Percentiles rank a stretch among this genome's conserved stretches.
These are phyloP conservation scores for Oxycera nigricornis DNA, from an alignment of 2,888 invertebrate species.

Conservation along the genomic window DNA sequence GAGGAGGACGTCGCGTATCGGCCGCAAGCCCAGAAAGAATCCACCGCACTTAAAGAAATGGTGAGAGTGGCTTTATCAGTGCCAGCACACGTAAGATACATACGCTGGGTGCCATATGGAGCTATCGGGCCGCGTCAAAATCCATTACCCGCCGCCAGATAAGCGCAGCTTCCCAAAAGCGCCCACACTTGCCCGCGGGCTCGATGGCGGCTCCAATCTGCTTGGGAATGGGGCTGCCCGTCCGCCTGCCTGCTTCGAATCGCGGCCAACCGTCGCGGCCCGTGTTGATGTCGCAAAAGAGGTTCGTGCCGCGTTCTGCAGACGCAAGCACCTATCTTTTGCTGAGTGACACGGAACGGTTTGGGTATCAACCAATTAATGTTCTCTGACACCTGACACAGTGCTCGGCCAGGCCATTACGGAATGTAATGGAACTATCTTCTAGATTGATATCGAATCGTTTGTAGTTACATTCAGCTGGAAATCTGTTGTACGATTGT, in stretches of 20 bases:
- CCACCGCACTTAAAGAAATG: neutral
- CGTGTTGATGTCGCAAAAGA: neutral
- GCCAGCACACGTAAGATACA: neutral
- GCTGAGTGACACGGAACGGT: neutral
- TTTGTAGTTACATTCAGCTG: neutral
- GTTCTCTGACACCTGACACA: slow-evolving; percentile 27
- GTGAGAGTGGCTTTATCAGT: neutral
- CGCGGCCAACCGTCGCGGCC: neutral
- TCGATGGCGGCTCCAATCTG: neutral
- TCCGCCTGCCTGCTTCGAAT: too few species aligned
- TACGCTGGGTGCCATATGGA: slow-evolving; percentile 27
- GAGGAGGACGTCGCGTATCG: neutral
- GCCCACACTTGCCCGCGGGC: slow-evolving; percentile 40
- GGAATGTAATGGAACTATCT: slow-evolving; percentile 3
- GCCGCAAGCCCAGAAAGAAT: neutral
- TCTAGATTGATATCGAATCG: neutral
- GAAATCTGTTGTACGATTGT: neutral
- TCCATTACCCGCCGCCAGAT: slow-evolving; percentile 42
- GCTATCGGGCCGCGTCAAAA: slow-evolving; percentile 43
- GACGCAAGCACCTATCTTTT: neutral
- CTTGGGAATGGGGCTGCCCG: neutral
- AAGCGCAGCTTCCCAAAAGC: slow-evolving; percentile 31
- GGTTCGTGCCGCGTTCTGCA: neutral
- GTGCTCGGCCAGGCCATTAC: slow-evolving; percentile 4
- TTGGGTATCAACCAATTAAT: slow-evolving; percentile 25